Evolutionary conservation across 2,888 invertebrate genomes (phyloP).

Genomic region (Napeogenes sylphis): DNA sequence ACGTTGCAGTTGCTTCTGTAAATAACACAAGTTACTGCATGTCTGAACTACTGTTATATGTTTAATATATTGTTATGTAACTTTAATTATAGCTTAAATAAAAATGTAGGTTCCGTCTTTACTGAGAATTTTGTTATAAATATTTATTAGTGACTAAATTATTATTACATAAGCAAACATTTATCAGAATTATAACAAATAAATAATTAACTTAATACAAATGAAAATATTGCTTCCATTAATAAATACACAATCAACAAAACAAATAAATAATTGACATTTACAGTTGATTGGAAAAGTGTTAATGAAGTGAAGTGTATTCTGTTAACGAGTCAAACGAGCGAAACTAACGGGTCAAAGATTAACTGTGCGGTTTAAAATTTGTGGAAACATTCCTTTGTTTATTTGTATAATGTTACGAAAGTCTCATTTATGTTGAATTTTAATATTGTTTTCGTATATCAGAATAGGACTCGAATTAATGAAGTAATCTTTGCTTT

Average conservation of each 20-base stretch:
- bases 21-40: background rate
- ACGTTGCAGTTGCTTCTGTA: background rate
- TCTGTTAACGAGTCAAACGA: background rate
- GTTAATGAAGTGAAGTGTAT: constrained; percentile 4
- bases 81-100: too few relatives aligned
- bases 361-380: background rate
- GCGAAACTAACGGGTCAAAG: background rate
- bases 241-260: background rate
- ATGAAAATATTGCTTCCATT: background rate
- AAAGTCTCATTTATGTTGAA: background rate
- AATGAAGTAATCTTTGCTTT: too few relatives aligned
- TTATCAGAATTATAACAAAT: too few relatives aligned
- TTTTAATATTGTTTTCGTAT: background rate
- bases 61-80: too few relatives aligned
- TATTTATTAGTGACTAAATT: too few relatives aligned
- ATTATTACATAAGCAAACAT: too few relatives aligned
- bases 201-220: background rate
- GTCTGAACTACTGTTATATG: too few relatives aligned
- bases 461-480: too few relatives aligned
- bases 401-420: background rate
- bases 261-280: background rate
- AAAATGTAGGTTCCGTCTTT: background rate
- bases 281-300: constrained; percentile 1
- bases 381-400: background rate
- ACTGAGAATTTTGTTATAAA: too few relatives aligned